Evolutionary conservation across 2,113 vertebrate species (phyloP), one percentile per base, ranked within the genome.

Genomic region (Pseudorhombus dupliciocellatus): DNA sequence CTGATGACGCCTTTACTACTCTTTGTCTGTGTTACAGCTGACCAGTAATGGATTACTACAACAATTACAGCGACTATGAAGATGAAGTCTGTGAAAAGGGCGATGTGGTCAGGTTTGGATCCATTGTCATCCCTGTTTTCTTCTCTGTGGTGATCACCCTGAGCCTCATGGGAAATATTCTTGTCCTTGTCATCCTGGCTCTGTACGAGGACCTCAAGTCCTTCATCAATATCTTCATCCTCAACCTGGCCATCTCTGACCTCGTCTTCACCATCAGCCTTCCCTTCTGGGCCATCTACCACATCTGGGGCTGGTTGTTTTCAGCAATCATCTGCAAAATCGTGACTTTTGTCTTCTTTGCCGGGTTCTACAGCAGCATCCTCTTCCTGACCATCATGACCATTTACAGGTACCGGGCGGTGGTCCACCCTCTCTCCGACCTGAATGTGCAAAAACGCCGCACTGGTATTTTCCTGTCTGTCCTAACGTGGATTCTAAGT

Each of bases 241-340:
- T 96, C 63, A 97, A 98, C 72, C 91, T 98, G 79, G 95, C 94
- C 48, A 18, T 96, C 57, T 96, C 96, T 0, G 96, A 98, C 77
- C 90, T 98, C 55, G 18, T 94, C 20, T 96, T 98, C 91, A 95
- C 96, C 34, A 65, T 84, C 34, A 89, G 95, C 22, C 74, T 98
- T 37, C 96, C 96, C 0, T 94, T 97, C 82, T 96, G 93, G 95
- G 87, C 91, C 1, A 67, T 87, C 44, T 93, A 91, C 4, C 87
- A 95, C 57, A 69, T 93, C 59, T 57, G 81, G 22, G 93, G 92
- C 42, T 98, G 96, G 96, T 20, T 93, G 50, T 93, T 97, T 64
- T 93, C 95, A 9, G 87, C 93, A 14, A 53, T 62, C 15, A 59
- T 93, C 15, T 98, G 96, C 89, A 96, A 96, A 87, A 52, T 89